Conservation (phyloP, 2,888 invertebrate genomes). For the Frankliniella fusca region DNA sequence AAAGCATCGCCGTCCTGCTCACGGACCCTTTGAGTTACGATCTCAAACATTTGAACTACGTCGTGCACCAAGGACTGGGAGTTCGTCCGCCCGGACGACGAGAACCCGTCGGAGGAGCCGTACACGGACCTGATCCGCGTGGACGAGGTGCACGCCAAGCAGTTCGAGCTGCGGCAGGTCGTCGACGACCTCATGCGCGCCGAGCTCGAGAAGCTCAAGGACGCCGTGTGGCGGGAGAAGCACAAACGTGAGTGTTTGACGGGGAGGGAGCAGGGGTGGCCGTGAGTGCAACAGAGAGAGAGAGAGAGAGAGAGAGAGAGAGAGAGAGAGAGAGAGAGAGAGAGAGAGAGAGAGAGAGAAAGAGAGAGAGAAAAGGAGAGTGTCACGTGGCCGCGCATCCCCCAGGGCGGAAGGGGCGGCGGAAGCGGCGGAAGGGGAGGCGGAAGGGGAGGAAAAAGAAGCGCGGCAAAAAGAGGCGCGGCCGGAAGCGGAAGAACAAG, state of each 20-base stretch:
- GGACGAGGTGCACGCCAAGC: conserved; percentile 60
- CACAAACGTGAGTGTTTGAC: conserved; percentile 23
- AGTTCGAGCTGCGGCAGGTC: conserved; percentile 60
- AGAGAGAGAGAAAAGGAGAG: too few relatives aligned
- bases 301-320: too few relatives aligned
- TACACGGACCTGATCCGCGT: conserved; percentile 63
- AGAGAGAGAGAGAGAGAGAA: too few relatives aligned
- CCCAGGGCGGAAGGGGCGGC: conserved; percentile 32
- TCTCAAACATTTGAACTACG: too few relatives aligned
- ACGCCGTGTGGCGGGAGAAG: conserved; percentile 50
- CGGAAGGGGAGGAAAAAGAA: conserved; percentile 42
- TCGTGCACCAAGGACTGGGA: conserved; percentile 53
- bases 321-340: too few relatives aligned
- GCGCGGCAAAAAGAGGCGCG: conserved; percentile 33
- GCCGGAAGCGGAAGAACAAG: conserved; percentile 48
- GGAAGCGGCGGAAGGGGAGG: conserved; percentile 40
- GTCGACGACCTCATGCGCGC: conserved; percentile 66
- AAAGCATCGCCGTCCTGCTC: too few relatives aligned
- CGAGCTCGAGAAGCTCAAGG: conserved; percentile 54
- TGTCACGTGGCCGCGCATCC: background rate
- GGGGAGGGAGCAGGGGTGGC: too few relatives aligned
- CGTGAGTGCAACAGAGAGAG: too few relatives aligned
- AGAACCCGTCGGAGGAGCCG: conserved; percentile 58
- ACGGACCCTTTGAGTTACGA: too few relatives aligned
- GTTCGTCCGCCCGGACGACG: conserved; percentile 50